Evolutionary conservation across 2,888 invertebrate genomes (phyloP).

Genomic region (Iphiclides podalirius): DNA sequence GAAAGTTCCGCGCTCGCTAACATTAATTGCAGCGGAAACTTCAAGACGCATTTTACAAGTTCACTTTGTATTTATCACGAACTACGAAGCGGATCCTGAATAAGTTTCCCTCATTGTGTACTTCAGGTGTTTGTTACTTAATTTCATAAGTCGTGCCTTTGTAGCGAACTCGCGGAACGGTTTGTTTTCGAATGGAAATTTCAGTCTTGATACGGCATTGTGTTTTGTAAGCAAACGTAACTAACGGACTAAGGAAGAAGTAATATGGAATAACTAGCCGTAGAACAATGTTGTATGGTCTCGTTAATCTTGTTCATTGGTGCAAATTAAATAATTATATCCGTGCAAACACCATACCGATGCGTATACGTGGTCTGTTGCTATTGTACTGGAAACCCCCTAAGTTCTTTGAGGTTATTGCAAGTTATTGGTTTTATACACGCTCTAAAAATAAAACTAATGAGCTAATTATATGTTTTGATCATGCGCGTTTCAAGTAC

Average conservation of each 20-base stretch:
- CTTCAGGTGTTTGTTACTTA: slow-evolving; percentile 20
- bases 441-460: too few species aligned
- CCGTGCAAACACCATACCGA: too few species aligned
- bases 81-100: slow-evolving; percentile 11
- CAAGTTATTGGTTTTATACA: too few species aligned
- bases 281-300: too few species aligned
- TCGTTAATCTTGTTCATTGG: too few species aligned
- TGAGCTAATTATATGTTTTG: too few species aligned
- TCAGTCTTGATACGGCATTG: not conserved
- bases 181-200: not conserved
- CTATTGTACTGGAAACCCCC: too few species aligned
- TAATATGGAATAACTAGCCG: not conserved
- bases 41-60: slow-evolving; percentile 32
- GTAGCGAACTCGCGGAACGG: not conserved
- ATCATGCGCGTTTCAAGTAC: too few species aligned
- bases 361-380: too few species aligned
- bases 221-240: not conserved
- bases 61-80: slow-evolving; percentile 31
- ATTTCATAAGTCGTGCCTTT: slow-evolving; percentile 2
- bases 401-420: too few species aligned
- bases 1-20: slow-evolving; percentile 28
- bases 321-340: too few species aligned
- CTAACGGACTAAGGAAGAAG: not conserved
- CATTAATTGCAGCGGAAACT: slow-evolving; percentile 40
- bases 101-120: slow-evolving; percentile 13